Percentiles rank a stretch among this genome's conserved stretches.
phyloP scores from a whole-genome alignment of 2,797 vertebrate genomes.

The Mallotus villosus region DNA sequence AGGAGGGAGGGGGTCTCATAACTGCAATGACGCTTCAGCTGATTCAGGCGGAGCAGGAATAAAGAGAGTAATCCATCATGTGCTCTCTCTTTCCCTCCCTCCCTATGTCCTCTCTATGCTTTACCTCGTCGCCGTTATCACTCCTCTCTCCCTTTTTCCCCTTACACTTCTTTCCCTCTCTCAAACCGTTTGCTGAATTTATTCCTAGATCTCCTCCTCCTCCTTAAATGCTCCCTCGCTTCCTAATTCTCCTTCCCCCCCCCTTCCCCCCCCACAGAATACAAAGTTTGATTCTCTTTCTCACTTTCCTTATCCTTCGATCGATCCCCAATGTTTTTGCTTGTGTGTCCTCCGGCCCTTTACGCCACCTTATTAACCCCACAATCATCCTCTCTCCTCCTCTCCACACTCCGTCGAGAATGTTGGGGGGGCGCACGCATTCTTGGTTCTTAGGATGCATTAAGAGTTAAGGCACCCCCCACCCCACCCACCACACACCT shows the following conservation, averaged over 20 bases:
- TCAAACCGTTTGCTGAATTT: background rate
- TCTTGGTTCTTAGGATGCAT: background rate
- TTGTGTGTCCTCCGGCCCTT: too few species aligned
- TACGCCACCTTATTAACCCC: too few species aligned
- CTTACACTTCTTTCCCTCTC: slow-evolving; percentile 13
- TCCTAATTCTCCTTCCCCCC: too few species aligned
- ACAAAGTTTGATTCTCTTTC: too few species aligned
- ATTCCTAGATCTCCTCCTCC: too few species aligned
- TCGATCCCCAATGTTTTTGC: too few species aligned
- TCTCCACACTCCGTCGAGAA: background rate
- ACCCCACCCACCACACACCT: too few species aligned
- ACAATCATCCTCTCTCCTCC: background rate
- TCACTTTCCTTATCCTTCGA: too few species aligned
- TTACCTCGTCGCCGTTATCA: background rate
- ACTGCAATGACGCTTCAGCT: slow-evolving; percentile 30
- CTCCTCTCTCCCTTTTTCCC: slow-evolving; percentile 14
- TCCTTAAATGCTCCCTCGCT: too few species aligned
- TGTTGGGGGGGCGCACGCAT: background rate
- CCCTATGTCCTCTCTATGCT: slow-evolving; percentile 27
- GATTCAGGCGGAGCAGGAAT: slow-evolving; percentile 22
- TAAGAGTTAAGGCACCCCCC: background rate
- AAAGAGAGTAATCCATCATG: slow-evolving; percentile 13
- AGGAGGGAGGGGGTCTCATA: slow-evolving; percentile 12
- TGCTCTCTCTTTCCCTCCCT: slow-evolving; percentile 4
- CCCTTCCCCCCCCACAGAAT: too few species aligned